phyloP scores from a whole-genome alignment of 2,797 vertebrate genomes.

The Amphiprion clarkii region DNA sequence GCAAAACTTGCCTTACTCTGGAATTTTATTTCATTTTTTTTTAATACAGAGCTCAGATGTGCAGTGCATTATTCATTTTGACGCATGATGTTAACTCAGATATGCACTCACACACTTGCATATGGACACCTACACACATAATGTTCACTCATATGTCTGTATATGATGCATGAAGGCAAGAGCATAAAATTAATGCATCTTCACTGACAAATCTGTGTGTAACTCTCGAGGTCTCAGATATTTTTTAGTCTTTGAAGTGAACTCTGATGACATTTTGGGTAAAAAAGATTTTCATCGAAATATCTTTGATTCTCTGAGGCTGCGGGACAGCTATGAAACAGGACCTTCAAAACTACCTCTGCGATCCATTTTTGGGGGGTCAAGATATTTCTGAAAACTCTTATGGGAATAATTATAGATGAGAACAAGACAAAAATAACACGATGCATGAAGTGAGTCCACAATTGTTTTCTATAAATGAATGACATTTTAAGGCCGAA shows the following conservation, averaged over 20 bases:
- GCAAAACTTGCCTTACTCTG: slow-evolving; percentile 45
- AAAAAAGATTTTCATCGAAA: neutral
- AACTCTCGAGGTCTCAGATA: slow-evolving; percentile 4
- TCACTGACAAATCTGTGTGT: slow-evolving; percentile 1
- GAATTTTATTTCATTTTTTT: slow-evolving; percentile 36
- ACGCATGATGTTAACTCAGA: slow-evolving; percentile 14
- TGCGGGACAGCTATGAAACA: neutral
- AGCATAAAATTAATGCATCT: slow-evolving; percentile 13
- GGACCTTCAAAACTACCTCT: neutral
- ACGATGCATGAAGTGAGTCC: neutral
- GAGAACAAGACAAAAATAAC: neutral
- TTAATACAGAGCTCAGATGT: slow-evolving; percentile 24
- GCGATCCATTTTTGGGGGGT: neutral
- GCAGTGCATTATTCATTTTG: slow-evolving; percentile 46
- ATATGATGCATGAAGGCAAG: neutral
- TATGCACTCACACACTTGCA: neutral
- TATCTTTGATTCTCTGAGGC: neutral
- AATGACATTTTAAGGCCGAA: neutral
- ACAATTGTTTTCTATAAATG: too few relatives aligned
- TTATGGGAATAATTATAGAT: neutral
- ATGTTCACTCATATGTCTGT: slow-evolving; percentile 4
- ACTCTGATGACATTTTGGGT: too few relatives aligned
- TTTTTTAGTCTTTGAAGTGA: neutral
- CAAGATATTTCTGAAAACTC: neutral
- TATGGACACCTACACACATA: slow-evolving; percentile 12